Evolutionary conservation across 2,888 invertebrate genomes (phyloP).

Genomic region (Drosophila kanekoi): DNA sequence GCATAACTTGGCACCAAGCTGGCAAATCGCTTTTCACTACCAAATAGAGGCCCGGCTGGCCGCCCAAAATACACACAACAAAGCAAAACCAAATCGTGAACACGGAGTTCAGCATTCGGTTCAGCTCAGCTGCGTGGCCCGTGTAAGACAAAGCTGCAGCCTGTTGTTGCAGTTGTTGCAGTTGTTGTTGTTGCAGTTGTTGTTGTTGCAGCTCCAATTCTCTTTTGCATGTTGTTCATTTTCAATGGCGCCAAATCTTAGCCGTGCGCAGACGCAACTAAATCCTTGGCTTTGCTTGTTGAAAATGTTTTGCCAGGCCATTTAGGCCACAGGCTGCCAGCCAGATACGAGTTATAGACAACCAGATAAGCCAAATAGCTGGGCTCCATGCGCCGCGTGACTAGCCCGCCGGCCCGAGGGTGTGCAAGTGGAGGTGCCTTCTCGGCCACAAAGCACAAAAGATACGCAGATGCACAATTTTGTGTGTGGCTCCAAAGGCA

Average conservation of each 20-base stretch:
- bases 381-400: slow-evolving; percentile 46
- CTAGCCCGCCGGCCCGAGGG: slow-evolving; percentile 32
- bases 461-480: slow-evolving; percentile 4
- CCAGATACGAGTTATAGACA: slow-evolving; percentile 58
- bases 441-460: slow-evolving; percentile 10
- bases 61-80: slow-evolving; percentile 22
- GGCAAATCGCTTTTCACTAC: slow-evolving; percentile 78
- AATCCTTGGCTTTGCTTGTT: slow-evolving; percentile 64
- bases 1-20: slow-evolving; percentile 78
- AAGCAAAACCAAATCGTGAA: slow-evolving; percentile 45
- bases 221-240: slow-evolving; percentile 69
- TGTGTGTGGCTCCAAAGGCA: neutral
- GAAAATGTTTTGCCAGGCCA: slow-evolving; percentile 49
- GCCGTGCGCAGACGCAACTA: slow-evolving; percentile 64
- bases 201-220: slow-evolving; percentile 59
- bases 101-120: slow-evolving; percentile 21
- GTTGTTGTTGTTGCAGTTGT: slow-evolving; percentile 40
- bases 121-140: slow-evolving; percentile 36
- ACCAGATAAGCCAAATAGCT: slow-evolving; percentile 55
- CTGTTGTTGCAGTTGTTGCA: slow-evolving; percentile 39
- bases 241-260: slow-evolving; percentile 77
- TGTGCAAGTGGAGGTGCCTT: slow-evolving; percentile 11
- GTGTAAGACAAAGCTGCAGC: slow-evolving; percentile 52
- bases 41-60: slow-evolving; percentile 62
- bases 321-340: slow-evolving; percentile 64